Conservation (phyloP, 2,888 invertebrate species). For the Gryllus longicercus region DNA sequence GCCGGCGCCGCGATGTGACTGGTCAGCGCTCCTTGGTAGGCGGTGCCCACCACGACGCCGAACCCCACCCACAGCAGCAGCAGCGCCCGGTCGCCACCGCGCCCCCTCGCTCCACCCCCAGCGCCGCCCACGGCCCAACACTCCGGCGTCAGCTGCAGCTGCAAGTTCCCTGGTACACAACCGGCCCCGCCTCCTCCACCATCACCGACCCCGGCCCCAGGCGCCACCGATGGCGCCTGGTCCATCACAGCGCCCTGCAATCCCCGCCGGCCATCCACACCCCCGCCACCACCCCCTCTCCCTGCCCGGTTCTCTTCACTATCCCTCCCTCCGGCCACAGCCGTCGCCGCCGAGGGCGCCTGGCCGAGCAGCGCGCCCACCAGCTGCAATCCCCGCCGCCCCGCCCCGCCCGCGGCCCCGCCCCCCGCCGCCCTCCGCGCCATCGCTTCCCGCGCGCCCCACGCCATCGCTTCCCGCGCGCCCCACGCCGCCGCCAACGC, state of each 20-base stretch:
- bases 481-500: not conserved
- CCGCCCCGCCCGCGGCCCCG: not conserved
- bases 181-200: not conserved
- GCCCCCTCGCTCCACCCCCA: not conserved
- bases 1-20: not conserved
- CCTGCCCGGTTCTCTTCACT: too few relatives aligned
- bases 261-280: too few relatives aligned
- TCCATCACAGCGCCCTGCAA: not conserved
- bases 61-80: not conserved
- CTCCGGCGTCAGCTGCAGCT: not conserved
- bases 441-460: not conserved
- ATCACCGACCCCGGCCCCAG: not conserved
- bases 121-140: not conserved
- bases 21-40: not conserved
- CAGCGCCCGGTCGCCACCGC: not conserved
- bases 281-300: too few relatives aligned
- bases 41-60: not conserved
- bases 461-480: not conserved
- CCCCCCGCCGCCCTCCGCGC: not conserved
- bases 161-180: rapidly evolving
- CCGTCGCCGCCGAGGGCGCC: not conserved
- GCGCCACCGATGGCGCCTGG: not conserved
- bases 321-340: too few relatives aligned
- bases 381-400: not conserved
- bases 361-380: not conserved